These are phyloP conservation scores for Drosophila leontia DNA, from an alignment of 1,140 invertebrate species.

Conservation along the genomic window DNA sequence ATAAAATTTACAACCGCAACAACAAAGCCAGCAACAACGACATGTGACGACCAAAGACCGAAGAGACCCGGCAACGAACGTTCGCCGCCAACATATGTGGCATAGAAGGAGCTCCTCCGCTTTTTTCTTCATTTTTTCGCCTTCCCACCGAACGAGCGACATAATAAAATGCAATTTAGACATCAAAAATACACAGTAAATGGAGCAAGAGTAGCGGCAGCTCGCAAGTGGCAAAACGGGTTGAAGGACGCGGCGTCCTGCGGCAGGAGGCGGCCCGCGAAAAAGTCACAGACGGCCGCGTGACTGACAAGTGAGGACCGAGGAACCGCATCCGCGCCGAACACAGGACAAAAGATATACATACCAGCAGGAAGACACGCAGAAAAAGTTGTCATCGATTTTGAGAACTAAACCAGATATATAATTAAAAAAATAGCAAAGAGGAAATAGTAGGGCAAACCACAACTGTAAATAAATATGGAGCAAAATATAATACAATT, in stretches of 20 bases:
- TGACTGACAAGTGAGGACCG: conserved; percentile 66
- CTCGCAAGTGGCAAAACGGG: conserved; percentile 32
- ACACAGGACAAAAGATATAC: conserved; percentile 36
- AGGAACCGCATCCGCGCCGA: conserved; percentile 49
- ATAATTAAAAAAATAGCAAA: too few species aligned
- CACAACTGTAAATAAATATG: background rate
- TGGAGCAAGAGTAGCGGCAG: conserved; percentile 64
- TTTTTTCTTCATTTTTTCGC: conserved; percentile 11
- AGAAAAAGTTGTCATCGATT: conserved; percentile 43
- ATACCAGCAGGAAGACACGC: conserved; percentile 7
- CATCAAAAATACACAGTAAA: conserved; percentile 82
- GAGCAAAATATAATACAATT: background rate
- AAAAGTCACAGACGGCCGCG: conserved; percentile 59
- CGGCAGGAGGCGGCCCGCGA: conserved; percentile 18
- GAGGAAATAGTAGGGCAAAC: rapidly evolving
- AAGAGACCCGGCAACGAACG: conserved; percentile 60
- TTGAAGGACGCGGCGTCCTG: conserved; percentile 4
- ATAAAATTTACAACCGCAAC: conserved; percentile 83
- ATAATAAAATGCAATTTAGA: conserved; percentile 83
- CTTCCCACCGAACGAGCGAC: conserved; percentile 58
- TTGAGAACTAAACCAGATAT: background rate
- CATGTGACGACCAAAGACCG: conserved; percentile 16
- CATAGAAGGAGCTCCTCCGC: background rate
- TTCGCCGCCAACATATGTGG: conserved; percentile 5
- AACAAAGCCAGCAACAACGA: conserved; percentile 59